phyloP scores from a whole-genome alignment of 1,140 invertebrate genomes.

The Globodera rostochiensis region DNA sequence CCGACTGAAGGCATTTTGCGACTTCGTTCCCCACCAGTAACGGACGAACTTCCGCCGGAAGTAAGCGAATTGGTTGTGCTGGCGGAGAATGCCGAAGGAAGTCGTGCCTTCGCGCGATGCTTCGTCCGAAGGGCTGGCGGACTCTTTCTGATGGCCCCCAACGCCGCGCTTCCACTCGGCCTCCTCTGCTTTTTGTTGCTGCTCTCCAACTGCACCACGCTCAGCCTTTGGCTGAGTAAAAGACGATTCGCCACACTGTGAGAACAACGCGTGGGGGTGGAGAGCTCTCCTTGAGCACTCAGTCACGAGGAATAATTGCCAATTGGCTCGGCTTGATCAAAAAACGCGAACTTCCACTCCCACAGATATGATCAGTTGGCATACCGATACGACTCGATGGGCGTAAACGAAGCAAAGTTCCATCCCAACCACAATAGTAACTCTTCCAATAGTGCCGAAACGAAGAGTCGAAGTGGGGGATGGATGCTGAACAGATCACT shows the following conservation, averaged over 20 bases:
- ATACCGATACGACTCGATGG: not conserved
- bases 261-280: not conserved
- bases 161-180: not conserved
- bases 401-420: not conserved
- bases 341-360: not conserved
- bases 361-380: not conserved
- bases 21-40: too few species aligned
- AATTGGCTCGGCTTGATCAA: not conserved
- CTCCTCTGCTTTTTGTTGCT: slow-evolving; percentile 11
- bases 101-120: not conserved
- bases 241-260: not conserved
- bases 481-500: slow-evolving; percentile 1
- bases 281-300: not conserved
- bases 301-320: not conserved
- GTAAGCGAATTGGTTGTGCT: not conserved
- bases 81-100: not conserved
- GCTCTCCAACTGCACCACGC: not conserved
- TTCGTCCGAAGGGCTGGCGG: not conserved
- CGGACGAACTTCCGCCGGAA: not conserved
- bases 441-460: not conserved
- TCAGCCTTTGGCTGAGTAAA: slow-evolving; percentile 5
- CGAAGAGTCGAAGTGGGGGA: not conserved
- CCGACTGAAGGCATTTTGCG: too few species aligned
- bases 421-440: not conserved
- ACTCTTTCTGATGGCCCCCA: not conserved